Percentiles rank a stretch among this genome's conserved stretches.
Conservation (phyloP, 1,140 invertebrate genomes). For the Armadillidium nasatum region DNA sequence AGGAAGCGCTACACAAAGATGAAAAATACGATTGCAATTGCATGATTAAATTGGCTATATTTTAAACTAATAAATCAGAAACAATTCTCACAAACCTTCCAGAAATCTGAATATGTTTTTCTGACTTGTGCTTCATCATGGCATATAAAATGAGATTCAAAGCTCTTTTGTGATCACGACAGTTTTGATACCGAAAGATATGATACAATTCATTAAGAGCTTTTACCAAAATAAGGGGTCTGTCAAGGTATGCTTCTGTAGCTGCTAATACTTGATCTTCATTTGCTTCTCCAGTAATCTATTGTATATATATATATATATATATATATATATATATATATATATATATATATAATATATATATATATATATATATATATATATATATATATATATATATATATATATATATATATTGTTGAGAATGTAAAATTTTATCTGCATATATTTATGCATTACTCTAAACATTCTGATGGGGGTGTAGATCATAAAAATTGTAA, state of each 20-base stretch:
- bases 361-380: too few species aligned
- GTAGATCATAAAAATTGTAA: too few species aligned
- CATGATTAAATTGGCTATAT: neutral
- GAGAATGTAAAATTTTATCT: too few species aligned
- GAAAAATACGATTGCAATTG: neutral
- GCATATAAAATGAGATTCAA: slow-evolving; percentile 73
- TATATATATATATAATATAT: too few species aligned
- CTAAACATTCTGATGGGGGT: too few species aligned
- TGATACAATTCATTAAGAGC: slow-evolving; percentile 90
- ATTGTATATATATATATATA: too few species aligned
- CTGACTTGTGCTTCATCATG: slow-evolving; percentile 74
- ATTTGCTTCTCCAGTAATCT: slow-evolving; percentile 84
- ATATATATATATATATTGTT: too few species aligned
- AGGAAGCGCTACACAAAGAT: slow-evolving; percentile 68
- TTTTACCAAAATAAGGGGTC: slow-evolving; percentile 61
- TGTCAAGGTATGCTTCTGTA: slow-evolving; percentile 51
- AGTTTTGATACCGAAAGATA: slow-evolving; percentile 73
- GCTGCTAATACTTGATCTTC: slow-evolving; percentile 86
- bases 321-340: too few species aligned
- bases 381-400: too few species aligned
- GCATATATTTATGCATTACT: too few species aligned
- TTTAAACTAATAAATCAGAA: slow-evolving; percentile 18
- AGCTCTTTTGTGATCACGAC: slow-evolving; percentile 58
- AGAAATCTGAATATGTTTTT: slow-evolving; percentile 87
- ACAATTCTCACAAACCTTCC: slow-evolving; percentile 62